phyloP scores from a whole-genome alignment of 2,797 vertebrate genomes.

The Cichlasoma orientale region DNA sequence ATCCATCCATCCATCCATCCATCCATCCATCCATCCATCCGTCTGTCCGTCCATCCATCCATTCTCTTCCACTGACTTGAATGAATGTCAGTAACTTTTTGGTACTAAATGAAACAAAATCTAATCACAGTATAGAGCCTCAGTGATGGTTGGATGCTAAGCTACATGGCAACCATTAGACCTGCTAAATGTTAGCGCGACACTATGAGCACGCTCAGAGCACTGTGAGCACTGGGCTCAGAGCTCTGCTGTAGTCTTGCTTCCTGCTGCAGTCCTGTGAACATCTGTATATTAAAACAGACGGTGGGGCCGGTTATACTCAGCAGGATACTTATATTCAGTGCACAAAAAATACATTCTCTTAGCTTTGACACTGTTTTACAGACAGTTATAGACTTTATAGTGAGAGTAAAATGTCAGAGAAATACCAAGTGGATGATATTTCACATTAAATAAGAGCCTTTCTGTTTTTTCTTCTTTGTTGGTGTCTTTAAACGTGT shows the following conservation, averaged over 20 bases:
- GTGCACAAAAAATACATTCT: not conserved
- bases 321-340: not conserved
- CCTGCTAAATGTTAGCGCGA: not conserved
- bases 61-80: too few species aligned
- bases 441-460: not conserved
- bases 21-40: too few species aligned
- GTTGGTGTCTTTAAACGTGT: not conserved
- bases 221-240: accelerated
- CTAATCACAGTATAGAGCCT: not conserved
- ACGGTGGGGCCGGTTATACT: not conserved
- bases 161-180: not conserved
- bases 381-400: not conserved
- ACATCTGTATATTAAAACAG: not conserved
- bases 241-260: not conserved
- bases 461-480: not conserved
- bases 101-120: not conserved
- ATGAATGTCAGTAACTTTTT: not conserved
- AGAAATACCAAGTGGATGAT: not conserved
- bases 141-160: not conserved
- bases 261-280: not conserved
- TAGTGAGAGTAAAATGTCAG: not conserved
- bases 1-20: too few species aligned
- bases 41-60: too few species aligned
- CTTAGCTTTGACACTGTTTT: not conserved
- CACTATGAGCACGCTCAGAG: not conserved